These are phyloP conservation scores for Tamandua tetradactyla DNA, from an alignment of 2,797 vertebrate species.

Conservation along the genomic window DNA sequence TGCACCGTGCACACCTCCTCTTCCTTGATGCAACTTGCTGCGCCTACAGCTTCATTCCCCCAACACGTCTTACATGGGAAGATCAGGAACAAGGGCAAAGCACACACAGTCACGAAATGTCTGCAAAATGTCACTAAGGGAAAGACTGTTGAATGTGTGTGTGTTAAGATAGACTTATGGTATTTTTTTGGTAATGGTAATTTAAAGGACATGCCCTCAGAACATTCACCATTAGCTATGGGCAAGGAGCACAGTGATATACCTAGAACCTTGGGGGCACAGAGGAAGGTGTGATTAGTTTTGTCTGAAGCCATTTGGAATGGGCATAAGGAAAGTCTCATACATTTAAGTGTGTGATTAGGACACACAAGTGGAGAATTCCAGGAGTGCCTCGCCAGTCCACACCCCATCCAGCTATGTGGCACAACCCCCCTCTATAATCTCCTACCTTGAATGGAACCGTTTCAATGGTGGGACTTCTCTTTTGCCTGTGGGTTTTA, in stretches of 20 bases:
- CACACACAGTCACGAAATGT: not conserved
- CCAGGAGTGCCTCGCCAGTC: not conserved
- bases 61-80: not conserved
- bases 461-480: not conserved
- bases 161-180: not conserved
- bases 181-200: not conserved
- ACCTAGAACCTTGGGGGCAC: not conserved
- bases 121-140: not conserved
- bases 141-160: not conserved
- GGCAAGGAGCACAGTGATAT: not conserved
- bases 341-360: not conserved
- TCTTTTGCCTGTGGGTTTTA: not conserved
- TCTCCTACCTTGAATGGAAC: not conserved
- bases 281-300: not conserved
- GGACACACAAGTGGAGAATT: not conserved
- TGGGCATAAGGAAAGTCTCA: not conserved
- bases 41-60: not conserved
- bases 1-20: not conserved
- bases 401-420: rapidly evolving
- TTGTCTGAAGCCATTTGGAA: not conserved
- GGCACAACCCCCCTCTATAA: not conserved
- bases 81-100: not conserved
- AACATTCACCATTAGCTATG: not conserved
- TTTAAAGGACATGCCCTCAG: not conserved
- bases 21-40: not conserved